Evolutionary conservation across 2,888 invertebrate species (phyloP), one percentile per base, ranked within the genome.

Genomic region (Spisula subtruncata): DNA sequence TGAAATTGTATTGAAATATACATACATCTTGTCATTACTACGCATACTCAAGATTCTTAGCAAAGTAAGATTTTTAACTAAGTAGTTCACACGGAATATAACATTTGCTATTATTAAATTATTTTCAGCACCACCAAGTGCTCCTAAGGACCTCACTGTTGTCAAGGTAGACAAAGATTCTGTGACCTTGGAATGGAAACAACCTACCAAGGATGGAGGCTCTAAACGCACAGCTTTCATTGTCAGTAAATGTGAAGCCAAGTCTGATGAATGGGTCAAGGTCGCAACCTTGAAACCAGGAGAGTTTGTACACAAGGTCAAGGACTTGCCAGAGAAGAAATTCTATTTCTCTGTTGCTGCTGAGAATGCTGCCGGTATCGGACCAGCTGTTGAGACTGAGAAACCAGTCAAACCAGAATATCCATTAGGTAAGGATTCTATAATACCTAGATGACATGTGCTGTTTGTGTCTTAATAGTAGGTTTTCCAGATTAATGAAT

Each of bases 361-460:
- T 41, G 96, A 96, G 91, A 97, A 97, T 94, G 94, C 93, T 71
- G 90, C 93, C 35, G 96, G 96, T 18, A 86, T 92, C 60, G 94
- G 96, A 56, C 93, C 94, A 41, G 90, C 94, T 18, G 92, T 94
- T 80, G 94, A 95, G 89, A 94, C 95, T 20, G 94, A 94, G 20
- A 92, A 92, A 60, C 87, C 94, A 66, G 95, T 88, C 66, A 93
- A 90, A 93, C 95, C 93, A 90, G 94, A 94, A 93, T 94, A 93
- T 92, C 95, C 92, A 82, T 91, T 88, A 89, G 95, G 98, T 98
- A 97, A 97, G 16, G 6, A n/a, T n/a, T n/a, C n/a, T n/a, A 10
- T 41, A 41, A 41, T 41, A 8, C 2, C 41, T 8, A 41, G 41
- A n/a, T 41, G 41, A 2, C 41, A 5, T 8, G 41, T 41, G 41